phyloP scores from a whole-genome alignment of 2,888 invertebrate genomes.

The Leptogaster cylindrica region DNA sequence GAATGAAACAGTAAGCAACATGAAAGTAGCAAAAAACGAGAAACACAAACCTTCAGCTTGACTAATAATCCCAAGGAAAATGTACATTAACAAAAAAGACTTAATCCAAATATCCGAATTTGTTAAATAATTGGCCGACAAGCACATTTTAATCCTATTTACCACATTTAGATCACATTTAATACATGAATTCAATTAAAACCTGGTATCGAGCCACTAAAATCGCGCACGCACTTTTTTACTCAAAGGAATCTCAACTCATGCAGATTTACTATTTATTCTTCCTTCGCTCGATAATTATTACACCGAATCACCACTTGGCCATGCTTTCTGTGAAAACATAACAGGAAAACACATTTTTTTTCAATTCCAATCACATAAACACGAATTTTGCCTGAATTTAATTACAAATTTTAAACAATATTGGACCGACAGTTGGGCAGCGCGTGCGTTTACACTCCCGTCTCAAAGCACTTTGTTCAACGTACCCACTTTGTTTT shows the following conservation, averaged over 20 bases:
- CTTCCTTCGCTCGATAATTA: conserved; percentile 9
- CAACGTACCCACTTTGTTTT: conserved; percentile 48
- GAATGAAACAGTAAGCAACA: too few relatives aligned
- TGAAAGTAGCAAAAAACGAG: conserved; percentile 6
- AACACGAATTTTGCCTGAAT: neutral
- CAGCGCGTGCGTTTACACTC: conserved; percentile 55
- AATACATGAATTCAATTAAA: conserved; percentile 28
- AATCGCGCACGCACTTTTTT: conserved; percentile 17
- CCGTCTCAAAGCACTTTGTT: conserved; percentile 58
- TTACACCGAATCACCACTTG: conserved; percentile 42
- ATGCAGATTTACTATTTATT: conserved; percentile 9
- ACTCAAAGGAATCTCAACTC: too few relatives aligned
- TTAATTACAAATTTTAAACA: conserved; percentile 38
- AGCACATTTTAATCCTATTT: conserved; percentile 56
- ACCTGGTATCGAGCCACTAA: neutral
- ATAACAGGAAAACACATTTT: conserved; percentile 25
- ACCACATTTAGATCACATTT: conserved; percentile 47
- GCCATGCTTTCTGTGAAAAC: conserved; percentile 25
- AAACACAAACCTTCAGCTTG: conserved; percentile 45
- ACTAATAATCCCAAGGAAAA: conserved; percentile 48
- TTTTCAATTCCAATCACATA: conserved; percentile 15
- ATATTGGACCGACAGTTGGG: conserved; percentile 46
- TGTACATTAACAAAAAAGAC: conserved; percentile 48
- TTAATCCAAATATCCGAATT: conserved; percentile 59
- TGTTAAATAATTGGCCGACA: conserved; percentile 55